phyloP scores from a whole-genome alignment of 2,113 vertebrate genomes.

The Bubalus kerabau region DNA sequence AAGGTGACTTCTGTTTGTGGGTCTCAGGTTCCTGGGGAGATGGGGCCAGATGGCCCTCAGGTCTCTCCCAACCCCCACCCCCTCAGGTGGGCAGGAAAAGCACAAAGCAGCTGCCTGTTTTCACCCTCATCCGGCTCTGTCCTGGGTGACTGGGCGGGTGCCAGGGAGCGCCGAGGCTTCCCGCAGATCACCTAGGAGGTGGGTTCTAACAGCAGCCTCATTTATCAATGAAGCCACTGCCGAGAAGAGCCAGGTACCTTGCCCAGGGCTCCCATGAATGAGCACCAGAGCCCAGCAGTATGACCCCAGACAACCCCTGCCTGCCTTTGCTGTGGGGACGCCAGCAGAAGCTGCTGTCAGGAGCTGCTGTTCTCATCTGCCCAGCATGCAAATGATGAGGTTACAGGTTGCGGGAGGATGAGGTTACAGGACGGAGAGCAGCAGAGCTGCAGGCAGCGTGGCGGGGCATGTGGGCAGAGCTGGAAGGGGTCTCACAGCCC shows the following conservation, averaged over 20 bases:
- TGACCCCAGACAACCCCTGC: not conserved
- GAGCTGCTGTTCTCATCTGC: not conserved
- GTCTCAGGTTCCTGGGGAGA: not conserved
- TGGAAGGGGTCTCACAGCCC: not conserved
- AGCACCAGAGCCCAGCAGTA: not conserved
- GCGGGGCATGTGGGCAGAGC: not conserved
- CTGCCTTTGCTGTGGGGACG: not conserved
- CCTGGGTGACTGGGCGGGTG: not conserved
- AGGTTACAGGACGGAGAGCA: not conserved
- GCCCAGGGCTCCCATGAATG: not conserved
- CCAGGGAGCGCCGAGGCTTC: not conserved
- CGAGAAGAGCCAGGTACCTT: not conserved
- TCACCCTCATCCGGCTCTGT: not conserved
- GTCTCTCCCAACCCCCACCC: not conserved
- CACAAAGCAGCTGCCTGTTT: not conserved
- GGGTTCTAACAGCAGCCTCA: not conserved
- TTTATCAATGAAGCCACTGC: not conserved
- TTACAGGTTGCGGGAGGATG: not conserved
- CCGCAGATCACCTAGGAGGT: not conserved
- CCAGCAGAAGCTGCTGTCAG: not conserved
- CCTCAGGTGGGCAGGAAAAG: not conserved
- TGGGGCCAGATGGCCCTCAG: not conserved
- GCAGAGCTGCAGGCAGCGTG: not conserved
- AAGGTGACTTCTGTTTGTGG: not conserved
- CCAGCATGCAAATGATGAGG: not conserved